Evolutionary conservation across 2,113 vertebrate genomes (phyloP), one percentile per base, ranked within the genome.

Genomic region (Ammodramus savannarum): DNA sequence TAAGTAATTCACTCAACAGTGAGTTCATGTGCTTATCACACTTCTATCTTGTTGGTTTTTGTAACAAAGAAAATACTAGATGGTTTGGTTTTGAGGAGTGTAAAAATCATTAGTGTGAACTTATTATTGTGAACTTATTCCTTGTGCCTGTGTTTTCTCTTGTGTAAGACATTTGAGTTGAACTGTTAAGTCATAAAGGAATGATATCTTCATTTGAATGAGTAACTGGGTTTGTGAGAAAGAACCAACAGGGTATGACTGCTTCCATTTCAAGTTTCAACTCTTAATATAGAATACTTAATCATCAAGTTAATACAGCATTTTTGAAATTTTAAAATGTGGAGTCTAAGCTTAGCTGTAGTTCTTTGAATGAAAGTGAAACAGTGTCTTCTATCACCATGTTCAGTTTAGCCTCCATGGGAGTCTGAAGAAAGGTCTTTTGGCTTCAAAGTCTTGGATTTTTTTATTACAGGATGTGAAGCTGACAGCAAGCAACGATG

Each of bases 401-500:
- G 25, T 69, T 66, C 74, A 27, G 3, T 54, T 72, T 51, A 66
- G 13, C 29, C 41, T 76, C 31, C 25, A 1, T 51, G 34, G 44
- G n/a, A 62, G 8, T 59, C 71, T 59, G 43, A 72, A 67, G 58
- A 59, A 26, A 59, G 32, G 18, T 46, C 29, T 88, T 84, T 75
- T 7, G 17, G 7, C 31, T 89, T 89, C 46, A 75, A 41, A 76
- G 4, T 68, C 26, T 41, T 92, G 1, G 65, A 10, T 46, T 73
- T 94, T 97, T 96, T 88, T 19, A 94, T 98, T 97, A 15, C 94
- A 99, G 99, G 99, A 99, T 96, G 99, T 99, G 91, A 99, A 99
- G 96, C 98, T 99, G 91, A 99, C 99, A 18, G 99, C 99, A 94
- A 99, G 99, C 96, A 99, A 99, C 3, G 99, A 99, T 76, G 99